These are phyloP conservation scores for Ophiothrix spiculata DNA, from an alignment of 35 echinoderm and acorn worm species.

Conservation along the genomic window DNA sequence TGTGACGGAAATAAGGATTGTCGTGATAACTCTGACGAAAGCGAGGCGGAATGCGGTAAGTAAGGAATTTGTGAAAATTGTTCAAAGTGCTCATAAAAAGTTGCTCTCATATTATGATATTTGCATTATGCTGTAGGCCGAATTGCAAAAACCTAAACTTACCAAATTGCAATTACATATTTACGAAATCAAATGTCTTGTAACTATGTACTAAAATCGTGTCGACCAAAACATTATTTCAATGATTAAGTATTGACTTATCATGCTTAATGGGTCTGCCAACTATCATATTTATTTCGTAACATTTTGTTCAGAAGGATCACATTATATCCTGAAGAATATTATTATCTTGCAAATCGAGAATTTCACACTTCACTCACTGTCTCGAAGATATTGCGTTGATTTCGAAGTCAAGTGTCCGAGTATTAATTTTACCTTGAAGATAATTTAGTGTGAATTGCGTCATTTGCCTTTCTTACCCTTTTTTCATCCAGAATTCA, in stretches of 20 bases:
- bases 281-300: no score
- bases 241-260: no score
- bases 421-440: background rate
- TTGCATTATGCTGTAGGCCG: background rate
- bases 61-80: background rate
- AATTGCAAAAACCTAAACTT: background rate
- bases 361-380: no score
- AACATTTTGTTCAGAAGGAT: no score
- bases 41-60: background rate
- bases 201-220: background rate
- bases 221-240: no score
- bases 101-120: background rate
- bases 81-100: background rate
- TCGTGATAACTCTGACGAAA: background rate
- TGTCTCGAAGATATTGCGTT: background rate
- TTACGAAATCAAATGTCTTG: background rate
- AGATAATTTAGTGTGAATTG: background rate
- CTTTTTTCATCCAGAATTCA: no score
- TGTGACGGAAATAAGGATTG: background rate
- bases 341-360: no score
- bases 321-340: no score
- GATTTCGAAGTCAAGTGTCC: background rate
- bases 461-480: no score
- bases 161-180: background rate
- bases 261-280: no score